These are phyloP conservation scores for Scolanthus callimorphus DNA, from an alignment of 92 coral and sea anemone genomes.

Conservation along the genomic window DNA sequence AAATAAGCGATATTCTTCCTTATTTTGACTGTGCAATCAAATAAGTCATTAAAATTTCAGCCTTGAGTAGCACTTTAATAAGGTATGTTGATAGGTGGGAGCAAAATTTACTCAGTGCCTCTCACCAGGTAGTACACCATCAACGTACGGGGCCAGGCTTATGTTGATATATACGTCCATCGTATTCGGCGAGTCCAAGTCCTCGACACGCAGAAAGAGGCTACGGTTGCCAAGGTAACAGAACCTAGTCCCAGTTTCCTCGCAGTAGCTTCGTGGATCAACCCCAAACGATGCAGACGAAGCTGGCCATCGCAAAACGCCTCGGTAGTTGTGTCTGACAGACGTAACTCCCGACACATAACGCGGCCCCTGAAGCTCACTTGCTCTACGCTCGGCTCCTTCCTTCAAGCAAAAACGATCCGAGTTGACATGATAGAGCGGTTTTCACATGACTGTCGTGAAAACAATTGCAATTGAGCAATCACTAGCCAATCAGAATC, in stretches of 20 bases:
- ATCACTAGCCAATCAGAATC: no score
- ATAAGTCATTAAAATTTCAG: no score
- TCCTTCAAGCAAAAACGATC: not conserved
- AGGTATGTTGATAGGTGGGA: no score
- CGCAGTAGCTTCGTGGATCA: constrained; percentile 28
- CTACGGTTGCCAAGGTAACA: constrained; percentile 61
- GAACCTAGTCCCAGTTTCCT: constrained; percentile 57
- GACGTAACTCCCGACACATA: constrained; percentile 67
- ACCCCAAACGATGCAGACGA: constrained; percentile 69
- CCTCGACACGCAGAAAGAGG: constrained; percentile 65
- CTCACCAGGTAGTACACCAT: constrained; percentile 84
- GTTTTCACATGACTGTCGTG: no score
- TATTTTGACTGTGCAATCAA: no score
- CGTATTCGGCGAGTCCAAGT: constrained; percentile 62
- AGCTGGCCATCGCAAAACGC: constrained; percentile 51
- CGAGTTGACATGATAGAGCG: no score
- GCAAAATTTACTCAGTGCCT: no score
- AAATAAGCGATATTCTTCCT: no score
- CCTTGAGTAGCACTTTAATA: no score
- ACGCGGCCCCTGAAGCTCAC: constrained; percentile 77
- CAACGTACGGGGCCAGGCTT: constrained; percentile 46
- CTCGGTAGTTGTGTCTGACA: constrained; percentile 66
- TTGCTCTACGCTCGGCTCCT: constrained; percentile 20
- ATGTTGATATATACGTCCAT: constrained; percentile 81
- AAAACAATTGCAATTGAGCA: no score